These are phyloP conservation scores for Dryococelus australis DNA, from an alignment of 2,888 invertebrate genomes.

Conservation along the genomic window DNA sequence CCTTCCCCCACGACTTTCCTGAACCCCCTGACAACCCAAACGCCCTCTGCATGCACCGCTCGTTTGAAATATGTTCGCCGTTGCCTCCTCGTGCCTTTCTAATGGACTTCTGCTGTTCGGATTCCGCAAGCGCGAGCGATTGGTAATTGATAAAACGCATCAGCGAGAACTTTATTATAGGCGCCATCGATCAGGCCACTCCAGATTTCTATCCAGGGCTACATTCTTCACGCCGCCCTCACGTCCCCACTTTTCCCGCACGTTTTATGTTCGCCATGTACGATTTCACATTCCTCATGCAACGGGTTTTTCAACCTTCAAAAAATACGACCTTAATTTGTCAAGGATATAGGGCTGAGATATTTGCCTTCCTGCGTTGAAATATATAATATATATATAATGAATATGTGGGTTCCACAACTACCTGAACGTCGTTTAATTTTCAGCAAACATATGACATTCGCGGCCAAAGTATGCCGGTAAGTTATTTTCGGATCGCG, in stretches of 20 bases:
- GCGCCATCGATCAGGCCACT: conserved; percentile 3
- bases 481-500: too few species aligned
- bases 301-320: too few species aligned
- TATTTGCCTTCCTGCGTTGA: too few species aligned
- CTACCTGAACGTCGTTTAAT: too few species aligned
- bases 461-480: too few species aligned
- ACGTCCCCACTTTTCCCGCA: not conserved
- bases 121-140: not conserved
- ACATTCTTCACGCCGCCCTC: not conserved
- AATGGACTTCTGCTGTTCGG: conserved; percentile 1
- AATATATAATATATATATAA: too few species aligned
- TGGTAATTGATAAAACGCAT: conserved; percentile 2
- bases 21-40: not conserved
- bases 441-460: too few species aligned
- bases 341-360: too few species aligned
- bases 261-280: not conserved
- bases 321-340: too few species aligned
- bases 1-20: not conserved
- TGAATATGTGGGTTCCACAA: too few species aligned
- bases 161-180: conserved; percentile 4
- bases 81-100: not conserved
- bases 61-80: not conserved
- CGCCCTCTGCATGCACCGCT: not conserved
- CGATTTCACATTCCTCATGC: too few species aligned
- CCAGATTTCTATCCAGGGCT: too few species aligned